Evolutionary conservation across 1,140 invertebrate genomes (phyloP).

Genomic region (Eupristina koningsbergeri): DNA sequence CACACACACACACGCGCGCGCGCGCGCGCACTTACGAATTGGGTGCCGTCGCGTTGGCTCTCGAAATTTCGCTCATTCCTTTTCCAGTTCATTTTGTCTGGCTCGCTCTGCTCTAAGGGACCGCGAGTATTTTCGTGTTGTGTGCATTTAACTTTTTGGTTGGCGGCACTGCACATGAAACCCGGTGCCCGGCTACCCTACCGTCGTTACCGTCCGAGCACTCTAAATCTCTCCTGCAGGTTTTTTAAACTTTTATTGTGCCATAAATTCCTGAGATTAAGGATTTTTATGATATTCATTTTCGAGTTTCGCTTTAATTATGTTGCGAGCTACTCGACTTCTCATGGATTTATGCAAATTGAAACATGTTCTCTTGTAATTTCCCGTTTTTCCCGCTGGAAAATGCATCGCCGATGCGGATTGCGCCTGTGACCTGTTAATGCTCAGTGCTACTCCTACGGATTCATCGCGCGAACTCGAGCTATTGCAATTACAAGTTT

Average conservation of each 20-base stretch:
- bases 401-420: neutral
- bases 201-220: no score
- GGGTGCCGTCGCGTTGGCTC: no score
- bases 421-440: no score
- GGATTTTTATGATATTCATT: no score
- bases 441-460: no score
- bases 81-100: neutral
- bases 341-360: neutral
- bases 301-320: neutral
- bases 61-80: neutral
- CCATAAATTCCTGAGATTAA: neutral
- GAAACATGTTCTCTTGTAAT: neutral
- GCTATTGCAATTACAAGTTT: no score
- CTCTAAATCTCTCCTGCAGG: neutral
- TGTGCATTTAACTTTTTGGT: neutral
- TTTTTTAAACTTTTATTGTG: neutral
- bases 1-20: no score
- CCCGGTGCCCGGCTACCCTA: no score
- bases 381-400: neutral
- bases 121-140: neutral
- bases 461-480: no score
- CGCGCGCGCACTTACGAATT: no score
- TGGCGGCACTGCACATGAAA: neutral
- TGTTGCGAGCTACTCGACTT: neutral
- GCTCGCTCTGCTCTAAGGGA: neutral